Evolutionary conservation across 2,113 vertebrate genomes (phyloP).

Genomic region (Pseudorasbora parva): DNA sequence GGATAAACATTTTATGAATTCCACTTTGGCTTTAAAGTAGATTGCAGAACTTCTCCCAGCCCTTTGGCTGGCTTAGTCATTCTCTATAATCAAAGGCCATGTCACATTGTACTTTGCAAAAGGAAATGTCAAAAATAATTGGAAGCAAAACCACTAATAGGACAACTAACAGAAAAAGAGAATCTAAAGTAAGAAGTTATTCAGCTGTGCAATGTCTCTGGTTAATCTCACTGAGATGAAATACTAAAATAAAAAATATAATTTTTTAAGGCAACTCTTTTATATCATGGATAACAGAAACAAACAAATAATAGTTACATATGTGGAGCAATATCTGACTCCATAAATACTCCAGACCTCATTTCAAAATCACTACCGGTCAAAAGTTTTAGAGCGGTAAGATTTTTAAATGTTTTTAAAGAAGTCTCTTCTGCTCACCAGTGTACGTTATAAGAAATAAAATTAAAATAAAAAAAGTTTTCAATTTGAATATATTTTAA

Average conservation of each 20-base stretch:
- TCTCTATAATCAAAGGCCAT: slow-evolving; percentile 24
- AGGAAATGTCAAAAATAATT: slow-evolving; percentile 49
- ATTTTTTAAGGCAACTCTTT: background rate
- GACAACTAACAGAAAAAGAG: background rate
- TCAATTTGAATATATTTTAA: too few relatives aligned
- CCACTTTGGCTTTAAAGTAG: background rate
- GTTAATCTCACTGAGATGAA: background rate
- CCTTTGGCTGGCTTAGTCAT: background rate
- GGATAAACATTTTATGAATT: background rate
- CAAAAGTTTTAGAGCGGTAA: too few relatives aligned
- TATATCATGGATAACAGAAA: background rate
- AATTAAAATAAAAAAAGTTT: too few relatives aligned
- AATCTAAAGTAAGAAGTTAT: background rate
- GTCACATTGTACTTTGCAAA: background rate
- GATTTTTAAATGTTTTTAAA: too few relatives aligned
- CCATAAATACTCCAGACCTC: background rate
- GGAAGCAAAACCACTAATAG: slow-evolving; percentile 13
- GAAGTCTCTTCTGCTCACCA: too few relatives aligned
- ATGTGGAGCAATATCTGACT: background rate
- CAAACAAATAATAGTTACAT: background rate
- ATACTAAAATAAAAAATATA: background rate
- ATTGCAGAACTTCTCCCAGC: background rate
- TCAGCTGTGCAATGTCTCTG: background rate
- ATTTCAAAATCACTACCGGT: too few relatives aligned
- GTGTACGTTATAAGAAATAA: too few relatives aligned